Evolutionary conservation across 2,113 vertebrate genomes (phyloP), one percentile per base, ranked within the genome.

Genomic region (Xiphophorus hellerii): DNA sequence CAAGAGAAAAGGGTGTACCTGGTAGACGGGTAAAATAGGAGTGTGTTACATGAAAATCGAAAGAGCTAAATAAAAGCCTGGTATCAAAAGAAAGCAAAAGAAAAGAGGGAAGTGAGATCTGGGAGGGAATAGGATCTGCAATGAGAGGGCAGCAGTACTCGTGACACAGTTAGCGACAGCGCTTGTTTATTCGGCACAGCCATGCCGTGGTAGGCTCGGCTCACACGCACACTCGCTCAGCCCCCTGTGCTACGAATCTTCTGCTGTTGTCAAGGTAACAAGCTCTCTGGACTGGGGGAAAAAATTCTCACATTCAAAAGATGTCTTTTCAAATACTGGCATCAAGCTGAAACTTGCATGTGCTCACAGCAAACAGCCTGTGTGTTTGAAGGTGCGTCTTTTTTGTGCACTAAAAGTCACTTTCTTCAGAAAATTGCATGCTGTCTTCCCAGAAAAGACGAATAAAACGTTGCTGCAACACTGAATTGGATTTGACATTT

Each of bases 261-360:
- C 85, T 87, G 88, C 89, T 92, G 94, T 95, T 94, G 94, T 94
- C 94, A 95, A 93, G 93, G 93, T 93, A 95, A 95, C 94, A 87
- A 84, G 87, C 90, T 85, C 84, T 92, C 83, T 77, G 77, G 83
- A 89, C 85, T 68, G 81, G 5, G 81, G 4, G 0, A 69, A 88
- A 62, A 83, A 85, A 85, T 74, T 76, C 74, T 87, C 77, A 89
- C 78, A 89, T 90, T 93, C 77, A 88, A 87, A 91, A 89, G 82
- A 86, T 75, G 71, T 65, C 48, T 88, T 87, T 90, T 84, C 74
- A 90, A 92, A 92, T 68, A 69, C 62, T 76, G 69, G 71, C 69
- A 77, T 85, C 73, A 76, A 88, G 84, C 78, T 83, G 74, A 89
- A 87, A 83, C 78, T 48, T 66, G 75, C 80, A 76, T 61, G 79